Evolutionary conservation across 1,140 invertebrate genomes (phyloP), one percentile per base, ranked within the genome.

Genomic region (Halyomorpha halys): DNA sequence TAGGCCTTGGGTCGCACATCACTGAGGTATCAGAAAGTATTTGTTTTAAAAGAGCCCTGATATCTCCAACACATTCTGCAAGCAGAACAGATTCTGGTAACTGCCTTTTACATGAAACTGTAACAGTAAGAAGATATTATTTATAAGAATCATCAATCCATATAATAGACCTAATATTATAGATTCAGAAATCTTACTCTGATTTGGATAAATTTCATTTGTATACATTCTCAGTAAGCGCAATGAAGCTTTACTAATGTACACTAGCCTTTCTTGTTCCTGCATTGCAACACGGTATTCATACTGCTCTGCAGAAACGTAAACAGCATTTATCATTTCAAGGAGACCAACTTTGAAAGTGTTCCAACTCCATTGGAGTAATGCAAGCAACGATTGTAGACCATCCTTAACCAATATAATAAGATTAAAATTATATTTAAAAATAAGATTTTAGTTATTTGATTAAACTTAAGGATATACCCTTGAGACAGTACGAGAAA

Each of bases 191-290:
- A 39, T 39, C 67, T 67, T 68, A 76, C 80, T 76, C 75, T 80
- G 78, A 72, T 87, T 86, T 0, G 92, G 91, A 76, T 94, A 95
- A 27, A 94, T 86, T 75, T 94, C 90, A 73, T 88, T 91, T 21
- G 88, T 88, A 69, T 92, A 96, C 13, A 85, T 90, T 68, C 85
- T 81, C 8, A 95, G 75, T 13, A 96, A 77, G 54, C 91, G 78
- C 53, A 96, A 76, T 73, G 86, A 89, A 9, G 91, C 86, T 73
- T 85, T 82, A 70, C 86, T 89, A 34, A 94, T 89, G 72, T 92
- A 94, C 27, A 92, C 89, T n/a, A 95, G 76, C 71, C 88, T 79
- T 72, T 93, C 87, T 67, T 94, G 77, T 73, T 90, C 85, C 45
- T 81, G 71, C n/a, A 82, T 72, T 8, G 80, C 78, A 44, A 82